A percentile compares a stretch with the other conserved stretches of the same genome.
Evolutionary conservation across 1,140 invertebrate genomes (phyloP).

Genomic region (Diachasmimorpha longicaudata): DNA sequence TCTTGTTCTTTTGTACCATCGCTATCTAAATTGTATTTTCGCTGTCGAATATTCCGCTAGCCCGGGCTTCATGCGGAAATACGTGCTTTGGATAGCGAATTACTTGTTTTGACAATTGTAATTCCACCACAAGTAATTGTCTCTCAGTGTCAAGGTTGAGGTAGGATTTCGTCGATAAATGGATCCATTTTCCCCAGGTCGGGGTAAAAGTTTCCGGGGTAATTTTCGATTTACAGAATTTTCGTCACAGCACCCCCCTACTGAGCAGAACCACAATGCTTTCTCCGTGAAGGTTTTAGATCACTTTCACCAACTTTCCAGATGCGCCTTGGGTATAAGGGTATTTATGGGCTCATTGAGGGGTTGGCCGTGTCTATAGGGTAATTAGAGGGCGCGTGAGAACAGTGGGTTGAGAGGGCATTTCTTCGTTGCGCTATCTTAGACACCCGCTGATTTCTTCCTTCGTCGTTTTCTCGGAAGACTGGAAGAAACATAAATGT

Average conservation of each 20-base stretch:
- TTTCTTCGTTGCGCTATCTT: slow-evolving; percentile 44
- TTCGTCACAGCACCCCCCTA: slow-evolving; percentile 25
- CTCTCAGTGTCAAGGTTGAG: neutral
- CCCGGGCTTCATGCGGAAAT: too few relatives aligned
- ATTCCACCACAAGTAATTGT: neutral
- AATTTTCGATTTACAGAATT: slow-evolving; percentile 27
- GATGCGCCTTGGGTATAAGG: slow-evolving; percentile 45
- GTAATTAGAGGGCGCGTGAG: slow-evolving; percentile 62
- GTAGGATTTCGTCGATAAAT: neutral
- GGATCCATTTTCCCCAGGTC: neutral
- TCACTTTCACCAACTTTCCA: slow-evolving; percentile 48
- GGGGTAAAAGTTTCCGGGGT: neutral
- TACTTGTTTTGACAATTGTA: too few relatives aligned
- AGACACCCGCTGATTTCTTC: slow-evolving; percentile 41
- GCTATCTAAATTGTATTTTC: too few relatives aligned
- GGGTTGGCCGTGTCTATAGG: slow-evolving; percentile 48
- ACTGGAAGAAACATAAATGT: neutral
- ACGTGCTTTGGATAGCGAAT: too few relatives aligned
- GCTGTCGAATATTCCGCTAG: too few relatives aligned
- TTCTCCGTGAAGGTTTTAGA: slow-evolving; percentile 33
- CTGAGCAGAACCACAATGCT: slow-evolving; percentile 34
- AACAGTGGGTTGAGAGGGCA: slow-evolving; percentile 25
- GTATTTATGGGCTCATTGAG: slow-evolving; percentile 59
- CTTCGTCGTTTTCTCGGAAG: neutral
- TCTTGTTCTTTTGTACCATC: too few relatives aligned